Evolutionary conservation across 2,888 invertebrate species (phyloP).

Genomic region (Hoplodrina blanda): DNA sequence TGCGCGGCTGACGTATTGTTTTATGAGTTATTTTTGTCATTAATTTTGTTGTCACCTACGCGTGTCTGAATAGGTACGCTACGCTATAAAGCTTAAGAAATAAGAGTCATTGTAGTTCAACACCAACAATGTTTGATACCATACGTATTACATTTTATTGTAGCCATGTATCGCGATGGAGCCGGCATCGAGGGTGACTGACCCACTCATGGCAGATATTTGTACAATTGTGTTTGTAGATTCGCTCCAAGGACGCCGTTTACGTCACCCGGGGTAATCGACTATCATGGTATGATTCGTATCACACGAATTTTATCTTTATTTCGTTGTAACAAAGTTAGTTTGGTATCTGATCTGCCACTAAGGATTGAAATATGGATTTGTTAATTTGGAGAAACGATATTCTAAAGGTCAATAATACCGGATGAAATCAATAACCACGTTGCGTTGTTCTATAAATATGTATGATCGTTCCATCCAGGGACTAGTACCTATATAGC

Average conservation of each 20-base stretch:
- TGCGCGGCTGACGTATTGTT: constrained; percentile 57
- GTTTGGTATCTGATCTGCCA: constrained; percentile 32
- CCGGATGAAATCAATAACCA: constrained; percentile 66
- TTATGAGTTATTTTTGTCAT: constrained; percentile 66
- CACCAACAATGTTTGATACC: constrained; percentile 58
- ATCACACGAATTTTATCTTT: constrained; percentile 71
- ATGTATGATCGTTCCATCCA: constrained; percentile 37
- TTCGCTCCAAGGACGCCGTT: constrained; percentile 85
- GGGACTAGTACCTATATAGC: constrained; percentile 26
- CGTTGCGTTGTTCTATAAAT: constrained; percentile 48
- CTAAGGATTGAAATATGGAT: constrained; percentile 36
- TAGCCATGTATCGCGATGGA: constrained; percentile 57
- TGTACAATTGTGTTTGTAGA: constrained; percentile 87
- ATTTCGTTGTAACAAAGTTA: constrained; percentile 66
- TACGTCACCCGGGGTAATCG: constrained; percentile 83
- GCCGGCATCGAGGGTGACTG: constrained; percentile 79
- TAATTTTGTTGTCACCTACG: constrained; percentile 67
- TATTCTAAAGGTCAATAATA: constrained; percentile 71
- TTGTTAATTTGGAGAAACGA: constrained; percentile 53
- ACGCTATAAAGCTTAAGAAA: constrained; percentile 40
- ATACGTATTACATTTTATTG: constrained; percentile 32
- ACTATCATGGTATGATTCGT: constrained; percentile 65
- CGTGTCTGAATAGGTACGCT: constrained; percentile 46
- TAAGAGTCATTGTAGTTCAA: constrained; percentile 65
- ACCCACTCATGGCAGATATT: constrained; percentile 81